Evolutionary conservation across 2,888 invertebrate species (phyloP).

Genomic region (Drosophila leonis): DNA sequence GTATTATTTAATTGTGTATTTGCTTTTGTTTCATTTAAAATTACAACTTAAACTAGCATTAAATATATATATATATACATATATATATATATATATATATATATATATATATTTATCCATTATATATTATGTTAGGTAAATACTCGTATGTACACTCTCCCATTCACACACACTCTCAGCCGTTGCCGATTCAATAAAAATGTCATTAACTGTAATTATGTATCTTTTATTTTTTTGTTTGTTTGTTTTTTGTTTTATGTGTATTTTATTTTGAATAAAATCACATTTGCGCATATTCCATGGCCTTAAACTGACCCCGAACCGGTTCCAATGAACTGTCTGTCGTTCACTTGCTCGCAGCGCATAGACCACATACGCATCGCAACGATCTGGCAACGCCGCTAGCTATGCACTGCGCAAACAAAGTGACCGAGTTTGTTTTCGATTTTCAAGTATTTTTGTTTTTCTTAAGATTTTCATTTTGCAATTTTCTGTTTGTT

Average conservation of each 20-base stretch:
- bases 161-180: constrained; percentile 46
- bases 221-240: constrained; percentile 48
- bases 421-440: constrained; percentile 17
- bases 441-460: constrained; percentile 8
- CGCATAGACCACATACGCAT: constrained; percentile 9
- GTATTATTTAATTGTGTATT: constrained; percentile 78
- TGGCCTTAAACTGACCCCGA: constrained; percentile 50
- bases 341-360: constrained; percentile 18
- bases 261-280: constrained; percentile 84
- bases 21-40: constrained; percentile 78
- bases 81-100: constrained; percentile 40
- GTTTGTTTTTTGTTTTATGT: constrained; percentile 52
- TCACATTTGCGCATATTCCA: constrained; percentile 82
- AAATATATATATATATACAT: constrained; percentile 52
- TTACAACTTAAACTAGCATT: constrained; percentile 78
- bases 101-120: constrained; percentile 46
- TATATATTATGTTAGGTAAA: constrained; percentile 61
- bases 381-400: constrained; percentile 14
- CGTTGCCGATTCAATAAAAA: constrained; percentile 72
- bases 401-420: constrained; percentile 15
- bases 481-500: constrained; percentile 30
- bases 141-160: constrained; percentile 63
- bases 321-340: constrained; percentile 25
- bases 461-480: constrained; percentile 25
- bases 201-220: constrained; percentile 70